Evolutionary conservation across 92 coral and sea anemone species (phyloP).

Genomic region (Chrysogorgia sp.): DNA sequence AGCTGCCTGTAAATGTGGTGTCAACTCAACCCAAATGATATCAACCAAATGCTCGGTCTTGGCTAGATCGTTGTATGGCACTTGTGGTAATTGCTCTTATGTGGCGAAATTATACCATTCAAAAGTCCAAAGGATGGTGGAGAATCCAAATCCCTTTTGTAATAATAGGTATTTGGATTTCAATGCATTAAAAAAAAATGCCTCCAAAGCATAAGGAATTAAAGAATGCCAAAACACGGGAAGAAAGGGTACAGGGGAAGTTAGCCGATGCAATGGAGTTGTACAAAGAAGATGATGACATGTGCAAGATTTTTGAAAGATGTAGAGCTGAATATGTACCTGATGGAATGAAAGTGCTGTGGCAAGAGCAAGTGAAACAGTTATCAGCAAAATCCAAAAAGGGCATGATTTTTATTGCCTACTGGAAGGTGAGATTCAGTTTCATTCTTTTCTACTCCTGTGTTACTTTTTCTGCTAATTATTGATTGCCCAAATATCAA

Average conservation of each 20-base stretch:
- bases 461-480: constrained; percentile 27
- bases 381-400: constrained; percentile 14
- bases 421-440: neutral
- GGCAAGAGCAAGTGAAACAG: constrained; percentile 19
- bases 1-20: neutral
- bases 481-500: constrained; percentile 14
- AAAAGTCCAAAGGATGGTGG: constrained; percentile 14
- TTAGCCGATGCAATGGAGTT: constrained; percentile 5
- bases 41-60: constrained; percentile 6
- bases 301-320: neutral
- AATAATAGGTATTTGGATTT: constrained; percentile 2
- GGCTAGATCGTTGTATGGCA: neutral
- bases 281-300: neutral
- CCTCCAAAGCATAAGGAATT: constrained; percentile 5
- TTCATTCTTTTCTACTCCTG: constrained; percentile 26
- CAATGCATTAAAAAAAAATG: constrained; percentile 1
- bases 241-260: neutral
- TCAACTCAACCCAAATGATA: constrained; percentile 5
- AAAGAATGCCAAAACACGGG: neutral
- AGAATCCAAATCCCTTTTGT: constrained; percentile 1
- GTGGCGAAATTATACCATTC: neutral
- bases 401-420: no score
- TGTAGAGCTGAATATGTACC: constrained; percentile 7
- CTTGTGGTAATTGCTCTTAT: constrained; percentile 4
- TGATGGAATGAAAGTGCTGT: constrained; percentile 5